Base-by-base conservation (phyloP, 2,797 vertebrate species). In the Premnoplex brunnescens region DNA sequence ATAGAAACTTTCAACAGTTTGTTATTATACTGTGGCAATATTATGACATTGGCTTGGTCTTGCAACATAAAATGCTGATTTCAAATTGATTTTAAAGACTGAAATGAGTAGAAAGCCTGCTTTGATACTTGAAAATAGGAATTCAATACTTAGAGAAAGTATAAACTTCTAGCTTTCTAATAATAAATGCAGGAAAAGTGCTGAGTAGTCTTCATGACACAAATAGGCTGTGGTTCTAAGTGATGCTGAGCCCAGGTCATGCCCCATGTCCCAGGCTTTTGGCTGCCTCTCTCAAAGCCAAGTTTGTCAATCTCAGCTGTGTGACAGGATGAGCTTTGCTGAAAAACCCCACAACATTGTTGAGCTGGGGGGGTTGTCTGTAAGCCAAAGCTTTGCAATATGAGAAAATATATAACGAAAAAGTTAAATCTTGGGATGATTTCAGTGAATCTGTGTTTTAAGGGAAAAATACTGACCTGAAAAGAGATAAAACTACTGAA, bases 11-110 rank as follows among this genome's bases (percentile, higher is more conserved):
- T 96, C 78, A 91, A 32, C 80, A 59, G 68, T 95, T 94, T 84
- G n/a, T 95, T 77, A 54, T 95, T 96, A 77, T 36, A 41, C 67
- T 71, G 18, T 74, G 63, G 68, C 66, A 92, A 49, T 81, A 36
- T 72, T 91, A 63, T 69, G 89, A 93, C 67, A 37, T 66, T 68
- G 85, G 26, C 68, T 95, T 85, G 49, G 55, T 56, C 28, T 43
- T 72, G 77, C 69, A 63, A 41, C 79, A 89, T 74, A 89, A 92
- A 97, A 91, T 84, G 66, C 63, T 79, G 69, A 81, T 96, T 88
- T 95, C 59, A 48, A 81, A 95, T 91, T 88, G 95, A 94, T 91
- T 96, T 94, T 82, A 93, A 73, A 5, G 7, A 82, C 93, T 66
- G 36, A 80, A 97, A 72, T 0, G 0, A 94, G 75, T 32, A 84